phyloP scores from a whole-genome alignment of 2,888 invertebrate genomes.

The Venustoraphidia nigricollis region DNA sequence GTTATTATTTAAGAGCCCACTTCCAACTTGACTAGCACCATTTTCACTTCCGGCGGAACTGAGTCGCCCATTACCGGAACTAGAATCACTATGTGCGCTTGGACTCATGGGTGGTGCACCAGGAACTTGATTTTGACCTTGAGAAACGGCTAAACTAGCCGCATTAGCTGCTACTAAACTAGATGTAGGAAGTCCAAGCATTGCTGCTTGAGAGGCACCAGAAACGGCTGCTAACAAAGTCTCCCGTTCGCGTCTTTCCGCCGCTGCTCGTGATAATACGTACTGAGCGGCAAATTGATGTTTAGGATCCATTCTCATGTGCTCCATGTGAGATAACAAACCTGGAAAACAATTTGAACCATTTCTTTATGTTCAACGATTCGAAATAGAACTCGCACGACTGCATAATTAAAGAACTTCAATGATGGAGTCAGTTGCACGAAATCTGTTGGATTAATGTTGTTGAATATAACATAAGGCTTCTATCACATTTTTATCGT shows the following conservation, averaged over 20 bases:
- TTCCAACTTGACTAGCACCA: constrained; percentile 36
- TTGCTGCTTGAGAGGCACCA: constrained; percentile 30
- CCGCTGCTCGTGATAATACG: constrained; percentile 78
- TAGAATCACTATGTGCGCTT: constrained; percentile 74
- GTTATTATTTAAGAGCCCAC: constrained; percentile 48
- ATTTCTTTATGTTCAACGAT: neutral
- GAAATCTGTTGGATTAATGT: too few relatives aligned
- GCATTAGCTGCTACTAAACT: constrained; percentile 5
- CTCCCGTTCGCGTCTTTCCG: constrained; percentile 76
- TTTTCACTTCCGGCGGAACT: constrained; percentile 69
- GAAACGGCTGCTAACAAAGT: constrained; percentile 48
- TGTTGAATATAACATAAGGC: too few relatives aligned
- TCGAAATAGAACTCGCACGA: too few relatives aligned
- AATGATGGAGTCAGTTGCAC: too few relatives aligned
- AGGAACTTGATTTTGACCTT: constrained; percentile 17
- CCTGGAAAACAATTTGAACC: constrained; percentile 38
- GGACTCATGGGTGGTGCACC: constrained; percentile 31
- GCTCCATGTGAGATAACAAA: constrained; percentile 85
- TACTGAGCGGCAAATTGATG: constrained; percentile 93
- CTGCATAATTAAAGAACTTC: too few relatives aligned
- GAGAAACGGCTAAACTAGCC: constrained; percentile 5
- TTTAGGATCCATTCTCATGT: constrained; percentile 93
- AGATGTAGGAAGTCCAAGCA: constrained; percentile 6
- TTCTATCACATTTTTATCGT: too few relatives aligned
- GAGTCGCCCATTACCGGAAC: constrained; percentile 62